A percentile compares a stretch with the other conserved stretches of the same genome.
Conservation (phyloP, 2,113 vertebrate genomes). For the Atractosteus spatula region DNA sequence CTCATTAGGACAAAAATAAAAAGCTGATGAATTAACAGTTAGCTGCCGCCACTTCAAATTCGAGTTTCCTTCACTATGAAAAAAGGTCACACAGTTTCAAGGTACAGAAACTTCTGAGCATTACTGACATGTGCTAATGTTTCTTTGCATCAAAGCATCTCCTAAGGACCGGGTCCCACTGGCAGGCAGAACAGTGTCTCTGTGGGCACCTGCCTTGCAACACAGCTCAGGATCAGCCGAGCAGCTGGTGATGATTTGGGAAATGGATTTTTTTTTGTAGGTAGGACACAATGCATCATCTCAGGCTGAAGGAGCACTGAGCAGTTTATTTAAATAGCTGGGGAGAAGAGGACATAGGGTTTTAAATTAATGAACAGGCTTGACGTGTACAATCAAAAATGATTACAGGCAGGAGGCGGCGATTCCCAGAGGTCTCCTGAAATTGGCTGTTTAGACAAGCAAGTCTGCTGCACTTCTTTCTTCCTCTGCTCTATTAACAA, state of each 20-base stretch:
- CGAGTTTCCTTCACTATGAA: slow-evolving; percentile 29
- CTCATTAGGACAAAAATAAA: slow-evolving; percentile 19
- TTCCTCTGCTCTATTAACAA: slow-evolving; percentile 27
- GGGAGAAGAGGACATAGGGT: slow-evolving; percentile 43
- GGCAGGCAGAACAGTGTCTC: neutral
- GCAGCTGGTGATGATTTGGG: slow-evolving; percentile 48
- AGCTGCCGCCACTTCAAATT: slow-evolving; percentile 49
- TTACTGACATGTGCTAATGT: slow-evolving; percentile 38
- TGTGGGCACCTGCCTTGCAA: slow-evolving; percentile 24
- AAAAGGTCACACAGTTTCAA: slow-evolving; percentile 31
- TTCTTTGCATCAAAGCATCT: neutral
- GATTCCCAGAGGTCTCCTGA: slow-evolving; percentile 35
- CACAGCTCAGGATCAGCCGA: slow-evolving; percentile 44
- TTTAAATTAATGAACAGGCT: slow-evolving; percentile 56
- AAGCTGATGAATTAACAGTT: slow-evolving; percentile 15
- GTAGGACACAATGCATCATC: slow-evolving; percentile 50
- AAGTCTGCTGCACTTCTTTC: slow-evolving; percentile 15
- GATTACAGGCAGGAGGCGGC: slow-evolving; percentile 49
- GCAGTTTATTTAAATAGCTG: slow-evolving; percentile 44
- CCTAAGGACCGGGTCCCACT: neutral
- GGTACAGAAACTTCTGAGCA: slow-evolving; percentile 35
- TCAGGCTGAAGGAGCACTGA: slow-evolving; percentile 30
- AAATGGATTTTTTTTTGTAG: slow-evolving; percentile 33
- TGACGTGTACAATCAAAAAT: slow-evolving; percentile 57
- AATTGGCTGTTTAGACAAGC: slow-evolving; percentile 52